These are phyloP conservation scores for Synanceia verrucosa DNA, from an alignment of 2,797 vertebrate species.

Conservation along the genomic window DNA sequence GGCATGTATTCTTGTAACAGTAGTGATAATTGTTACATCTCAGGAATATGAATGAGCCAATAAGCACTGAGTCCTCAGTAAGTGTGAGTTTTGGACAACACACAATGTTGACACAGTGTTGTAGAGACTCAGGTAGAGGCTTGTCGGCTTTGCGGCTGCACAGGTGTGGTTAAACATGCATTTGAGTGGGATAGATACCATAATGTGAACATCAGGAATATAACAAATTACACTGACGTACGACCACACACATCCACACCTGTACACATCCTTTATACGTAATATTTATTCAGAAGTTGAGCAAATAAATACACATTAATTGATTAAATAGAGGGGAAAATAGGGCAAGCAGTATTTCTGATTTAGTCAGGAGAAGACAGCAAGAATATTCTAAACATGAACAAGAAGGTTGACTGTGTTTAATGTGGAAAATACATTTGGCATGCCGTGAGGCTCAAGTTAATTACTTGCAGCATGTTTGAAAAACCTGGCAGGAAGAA, in stretches of 20 bases:
- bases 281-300: neutral
- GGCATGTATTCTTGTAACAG: neutral
- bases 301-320: neutral
- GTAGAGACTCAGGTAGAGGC: slow-evolving; percentile 35
- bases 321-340: neutral
- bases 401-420: slow-evolving; percentile 45
- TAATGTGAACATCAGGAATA: slow-evolving; percentile 28
- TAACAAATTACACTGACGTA: neutral
- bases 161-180: slow-evolving; percentile 32
- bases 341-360: neutral
- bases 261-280: neutral
- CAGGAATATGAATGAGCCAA: slow-evolving; percentile 4
- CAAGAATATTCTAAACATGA: slow-evolving; percentile 18
- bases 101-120: slow-evolving; percentile 16
- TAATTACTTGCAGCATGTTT: slow-evolving; percentile 53
- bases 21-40: neutral
- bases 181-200: slow-evolving; percentile 3
- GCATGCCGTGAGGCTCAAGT: slow-evolving; percentile 14
- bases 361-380: neutral
- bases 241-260: neutral
- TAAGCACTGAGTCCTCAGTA: neutral
- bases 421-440: slow-evolving; percentile 70
- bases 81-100: slow-evolving; percentile 9
- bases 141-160: slow-evolving; percentile 24
- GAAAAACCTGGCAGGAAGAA: slow-evolving; percentile 59